Percentiles rank a stretch among this genome's conserved stretches.
Evolutionary conservation across 2,797 vertebrate genomes (phyloP).

Genomic region (Poeciliopsis infans): DNA sequence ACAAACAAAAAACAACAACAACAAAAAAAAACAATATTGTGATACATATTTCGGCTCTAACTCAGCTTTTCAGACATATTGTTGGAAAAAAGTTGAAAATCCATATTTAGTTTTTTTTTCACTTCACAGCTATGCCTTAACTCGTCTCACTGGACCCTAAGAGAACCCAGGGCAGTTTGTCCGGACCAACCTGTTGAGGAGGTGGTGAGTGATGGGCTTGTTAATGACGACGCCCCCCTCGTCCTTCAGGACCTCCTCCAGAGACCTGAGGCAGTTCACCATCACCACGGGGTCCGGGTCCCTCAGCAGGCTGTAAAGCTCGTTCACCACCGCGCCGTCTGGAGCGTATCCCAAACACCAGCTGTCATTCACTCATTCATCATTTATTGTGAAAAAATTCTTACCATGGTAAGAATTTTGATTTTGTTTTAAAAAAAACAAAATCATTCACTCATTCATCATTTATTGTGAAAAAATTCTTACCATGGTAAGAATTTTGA

Average conservation of each 20-base stretch:
- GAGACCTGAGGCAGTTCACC: constrained; percentile 93
- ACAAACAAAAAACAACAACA: too few relatives aligned
- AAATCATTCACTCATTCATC: too few relatives aligned
- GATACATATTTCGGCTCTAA: too few relatives aligned
- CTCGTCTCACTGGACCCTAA: neutral
- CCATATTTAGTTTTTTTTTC: neutral
- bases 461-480: too few relatives aligned
- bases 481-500: too few relatives aligned
- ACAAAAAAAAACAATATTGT: too few relatives aligned
- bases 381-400: too few relatives aligned
- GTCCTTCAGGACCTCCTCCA: constrained; percentile 92
- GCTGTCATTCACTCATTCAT: too few relatives aligned
- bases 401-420: too few relatives aligned
- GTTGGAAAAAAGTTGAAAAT: neutral
- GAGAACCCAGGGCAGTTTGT: neutral
- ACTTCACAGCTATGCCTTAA: neutral
- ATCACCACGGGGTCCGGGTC: constrained; percentile 95
- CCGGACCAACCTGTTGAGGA: constrained; percentile 89
- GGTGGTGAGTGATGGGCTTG: constrained; percentile 95
- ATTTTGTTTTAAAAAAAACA: too few relatives aligned
- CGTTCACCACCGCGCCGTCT: constrained; percentile 91
- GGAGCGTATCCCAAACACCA: neutral
- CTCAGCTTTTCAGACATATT: neutral
- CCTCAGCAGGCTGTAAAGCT: constrained; percentile 92
- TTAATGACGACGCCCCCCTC: constrained; percentile 97